Evolutionary conservation across 2,113 vertebrate genomes (phyloP).

Genomic region (Myxocyprinus asiaticus): DNA sequence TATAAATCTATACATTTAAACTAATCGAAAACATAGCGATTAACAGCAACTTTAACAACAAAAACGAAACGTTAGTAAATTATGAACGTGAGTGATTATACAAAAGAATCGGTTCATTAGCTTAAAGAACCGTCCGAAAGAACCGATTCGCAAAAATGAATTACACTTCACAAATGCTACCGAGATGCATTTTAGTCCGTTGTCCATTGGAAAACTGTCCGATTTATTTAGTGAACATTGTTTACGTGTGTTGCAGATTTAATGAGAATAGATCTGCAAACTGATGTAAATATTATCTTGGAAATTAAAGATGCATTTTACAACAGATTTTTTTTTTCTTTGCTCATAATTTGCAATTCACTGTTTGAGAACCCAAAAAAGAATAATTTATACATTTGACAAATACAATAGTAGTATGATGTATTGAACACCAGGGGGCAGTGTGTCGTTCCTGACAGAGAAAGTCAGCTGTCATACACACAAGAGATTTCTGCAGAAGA

Average conservation of each 20-base stretch:
- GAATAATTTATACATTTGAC: not conserved
- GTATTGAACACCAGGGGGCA: constrained; percentile 6
- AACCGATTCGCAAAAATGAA: not conserved
- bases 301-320: too few species aligned
- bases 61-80: too few species aligned
- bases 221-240: too few species aligned
- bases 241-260: too few species aligned
- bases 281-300: not conserved
- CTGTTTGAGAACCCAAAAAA: not conserved
- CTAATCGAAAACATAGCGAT: too few species aligned
- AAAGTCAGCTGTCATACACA: not conserved
- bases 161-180: not conserved
- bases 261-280: too few species aligned
- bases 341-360: not conserved
- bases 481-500: not conserved
- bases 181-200: too few species aligned
- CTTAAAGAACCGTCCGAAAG: too few species aligned
- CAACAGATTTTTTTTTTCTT: too few species aligned
- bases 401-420: not conserved
- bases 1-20: too few species aligned
- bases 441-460: not conserved
- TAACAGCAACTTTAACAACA: too few species aligned
- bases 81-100: not conserved
- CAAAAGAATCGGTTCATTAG: not conserved
- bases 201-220: too few species aligned